Conservation (phyloP, 2,888 invertebrate genomes). For the Syritta pipiens region DNA sequence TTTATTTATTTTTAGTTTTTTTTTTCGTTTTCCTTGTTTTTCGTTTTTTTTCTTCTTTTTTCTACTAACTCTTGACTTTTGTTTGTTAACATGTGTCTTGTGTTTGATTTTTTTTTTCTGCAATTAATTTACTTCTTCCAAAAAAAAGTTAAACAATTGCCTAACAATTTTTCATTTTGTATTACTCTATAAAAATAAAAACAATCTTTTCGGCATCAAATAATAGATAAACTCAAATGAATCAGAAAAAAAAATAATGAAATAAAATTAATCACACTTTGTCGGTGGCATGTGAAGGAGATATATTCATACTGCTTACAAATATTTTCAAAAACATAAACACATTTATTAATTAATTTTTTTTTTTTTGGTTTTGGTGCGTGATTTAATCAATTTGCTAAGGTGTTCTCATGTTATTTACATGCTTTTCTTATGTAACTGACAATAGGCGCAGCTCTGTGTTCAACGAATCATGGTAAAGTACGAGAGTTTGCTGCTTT, state of each 20-base stretch:
- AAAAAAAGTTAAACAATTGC: slow-evolving; percentile 36
- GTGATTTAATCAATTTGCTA: slow-evolving; percentile 63
- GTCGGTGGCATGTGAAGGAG: neutral
- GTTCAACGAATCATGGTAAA: no score
- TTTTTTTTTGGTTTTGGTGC: slow-evolving; percentile 60
- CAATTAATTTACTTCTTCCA: slow-evolving; percentile 27
- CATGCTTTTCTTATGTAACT: no score
- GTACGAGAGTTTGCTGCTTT: no score
- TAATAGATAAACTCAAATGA: neutral
- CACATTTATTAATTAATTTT: no score
- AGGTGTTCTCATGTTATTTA: slow-evolving; percentile 33
- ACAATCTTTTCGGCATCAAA: slow-evolving; percentile 17
- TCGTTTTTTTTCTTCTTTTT: slow-evolving; percentile 24
- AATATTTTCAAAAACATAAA: slow-evolving; percentile 1
- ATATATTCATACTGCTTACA: neutral
- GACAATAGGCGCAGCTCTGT: no score
- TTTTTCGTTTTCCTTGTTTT: slow-evolving; percentile 19
- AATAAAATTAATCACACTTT: slow-evolving; percentile 34
- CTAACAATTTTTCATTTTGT: slow-evolving; percentile 72
- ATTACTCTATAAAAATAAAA: slow-evolving; percentile 59
- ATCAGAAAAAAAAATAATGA: slow-evolving; percentile 13
- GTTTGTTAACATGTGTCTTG: slow-evolving; percentile 10
- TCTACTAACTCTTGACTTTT: slow-evolving; percentile 56
- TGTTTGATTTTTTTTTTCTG: slow-evolving; percentile 40
- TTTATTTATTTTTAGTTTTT: slow-evolving; percentile 10